Percentiles rank a stretch among this genome's conserved stretches.
Evolutionary conservation across 1,140 invertebrate genomes (phyloP).

Genomic region (Drosophila littoralis): DNA sequence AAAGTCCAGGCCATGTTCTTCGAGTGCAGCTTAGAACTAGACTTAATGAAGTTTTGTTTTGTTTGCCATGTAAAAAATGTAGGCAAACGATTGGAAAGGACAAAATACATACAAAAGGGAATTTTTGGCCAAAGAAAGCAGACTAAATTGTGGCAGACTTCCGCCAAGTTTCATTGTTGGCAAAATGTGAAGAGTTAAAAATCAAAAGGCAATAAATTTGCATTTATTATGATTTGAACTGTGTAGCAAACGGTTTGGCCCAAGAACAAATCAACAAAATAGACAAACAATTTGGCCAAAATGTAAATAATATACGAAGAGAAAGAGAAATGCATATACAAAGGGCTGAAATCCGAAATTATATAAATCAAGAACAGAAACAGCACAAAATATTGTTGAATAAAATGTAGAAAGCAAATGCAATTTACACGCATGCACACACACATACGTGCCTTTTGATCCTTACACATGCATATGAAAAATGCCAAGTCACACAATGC

Average conservation of each 20-base stretch:
- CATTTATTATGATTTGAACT: constrained; percentile 76
- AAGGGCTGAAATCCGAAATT: constrained; percentile 67
- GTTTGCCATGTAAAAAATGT: constrained; percentile 15
- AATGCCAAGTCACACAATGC: constrained; percentile 56
- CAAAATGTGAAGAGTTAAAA: constrained; percentile 37
- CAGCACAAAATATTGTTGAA: constrained; percentile 62
- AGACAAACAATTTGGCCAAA: constrained; percentile 67
- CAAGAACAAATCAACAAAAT: constrained; percentile 61
- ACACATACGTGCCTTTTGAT: not conserved
- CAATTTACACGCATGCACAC: constrained; percentile 35
- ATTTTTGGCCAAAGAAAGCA: constrained; percentile 16
- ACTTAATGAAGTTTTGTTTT: constrained; percentile 22
- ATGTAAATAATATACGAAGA: constrained; percentile 62
- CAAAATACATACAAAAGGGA: not conserved
- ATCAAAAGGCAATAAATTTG: constrained; percentile 63
- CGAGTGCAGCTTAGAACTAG: constrained; percentile 10
- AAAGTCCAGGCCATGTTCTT: not conserved
- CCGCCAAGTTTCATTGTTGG: constrained; percentile 48
- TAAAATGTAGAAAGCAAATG: constrained; percentile 75
- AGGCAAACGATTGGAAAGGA: constrained; percentile 15
- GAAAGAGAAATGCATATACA: constrained; percentile 34
- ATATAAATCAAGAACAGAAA: constrained; percentile 74
- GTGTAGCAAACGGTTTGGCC: constrained; percentile 39
- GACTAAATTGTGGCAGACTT: constrained; percentile 37
- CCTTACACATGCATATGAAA: constrained; percentile 55